Conservation (phyloP, 1,140 invertebrate species). For the Solen grandis region DNA sequence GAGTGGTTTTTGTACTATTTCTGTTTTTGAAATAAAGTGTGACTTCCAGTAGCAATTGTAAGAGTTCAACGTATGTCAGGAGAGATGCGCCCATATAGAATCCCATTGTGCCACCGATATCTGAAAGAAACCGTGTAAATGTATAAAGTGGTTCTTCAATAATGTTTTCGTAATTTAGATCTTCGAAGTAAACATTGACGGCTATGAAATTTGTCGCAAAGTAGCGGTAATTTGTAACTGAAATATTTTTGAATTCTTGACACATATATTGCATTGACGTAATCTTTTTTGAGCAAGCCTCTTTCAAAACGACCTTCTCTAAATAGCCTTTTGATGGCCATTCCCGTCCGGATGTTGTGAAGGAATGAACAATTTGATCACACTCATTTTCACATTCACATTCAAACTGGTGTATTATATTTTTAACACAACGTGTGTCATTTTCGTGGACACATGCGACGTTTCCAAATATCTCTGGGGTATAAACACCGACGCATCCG, state of each 20-base stretch:
- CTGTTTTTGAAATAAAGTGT: not conserved
- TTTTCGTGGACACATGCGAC: not conserved
- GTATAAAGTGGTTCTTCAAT: not conserved
- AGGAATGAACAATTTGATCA: not conserved
- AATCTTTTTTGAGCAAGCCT: not conserved
- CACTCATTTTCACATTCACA: not conserved
- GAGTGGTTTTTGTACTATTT: no score
- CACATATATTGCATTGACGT: not conserved
- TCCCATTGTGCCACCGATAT: slow-evolving; percentile 32
- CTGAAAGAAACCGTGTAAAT: not conserved
- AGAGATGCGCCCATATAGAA: slow-evolving; percentile 15
- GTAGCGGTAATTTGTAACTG: not conserved
- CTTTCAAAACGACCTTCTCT: not conserved
- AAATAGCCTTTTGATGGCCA: not conserved
- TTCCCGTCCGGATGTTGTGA: not conserved
- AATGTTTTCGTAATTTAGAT: not conserved
- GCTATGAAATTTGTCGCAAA: not conserved
- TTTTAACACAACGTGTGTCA: no score
- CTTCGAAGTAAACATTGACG: not conserved
- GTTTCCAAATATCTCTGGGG: not conserved
- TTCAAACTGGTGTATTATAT: no score
- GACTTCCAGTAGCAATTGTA: slow-evolving; percentile 1
- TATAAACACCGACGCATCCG: not conserved
- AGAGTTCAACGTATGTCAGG: slow-evolving; percentile 5
- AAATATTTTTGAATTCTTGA: not conserved